These are phyloP conservation scores for Muscidifurax raptorellus DNA, from an alignment of 1,140 invertebrate species.

Conservation along the genomic window DNA sequence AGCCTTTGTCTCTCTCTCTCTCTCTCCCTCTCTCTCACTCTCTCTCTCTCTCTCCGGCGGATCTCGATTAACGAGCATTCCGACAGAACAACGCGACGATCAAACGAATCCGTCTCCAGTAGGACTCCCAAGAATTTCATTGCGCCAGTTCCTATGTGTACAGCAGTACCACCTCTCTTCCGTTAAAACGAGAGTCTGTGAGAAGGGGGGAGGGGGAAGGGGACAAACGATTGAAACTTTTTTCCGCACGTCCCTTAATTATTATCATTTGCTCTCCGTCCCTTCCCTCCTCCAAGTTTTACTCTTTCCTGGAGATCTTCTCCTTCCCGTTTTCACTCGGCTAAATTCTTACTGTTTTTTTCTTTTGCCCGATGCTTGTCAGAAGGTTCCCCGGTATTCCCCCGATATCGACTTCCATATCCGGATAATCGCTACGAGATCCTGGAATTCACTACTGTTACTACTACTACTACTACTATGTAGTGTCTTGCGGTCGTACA, in stretches of 20 bases:
- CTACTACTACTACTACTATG: too few species aligned
- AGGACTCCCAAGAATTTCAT: constrained; percentile 37
- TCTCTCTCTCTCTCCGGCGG: too few species aligned
- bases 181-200: not conserved
- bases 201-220: not conserved
- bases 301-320: not conserved
- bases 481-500: not conserved
- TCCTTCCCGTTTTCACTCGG: not conserved
- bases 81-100: not conserved
- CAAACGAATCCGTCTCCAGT: constrained; percentile 35
- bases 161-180: not conserved
- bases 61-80: constrained; percentile 14
- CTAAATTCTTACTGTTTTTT: constrained; percentile 17
- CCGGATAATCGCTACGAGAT: constrained; percentile 3
- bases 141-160: not conserved
- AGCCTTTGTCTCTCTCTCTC: not conserved
- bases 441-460: not conserved
- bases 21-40: too few species aligned
- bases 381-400: not conserved
- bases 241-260: constrained; percentile 2
- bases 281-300: not conserved
- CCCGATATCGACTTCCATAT: constrained; percentile 18
- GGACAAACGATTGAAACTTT: not conserved
- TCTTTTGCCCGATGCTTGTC: constrained; percentile 6
- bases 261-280: constrained; percentile 11